These are phyloP conservation scores for Gallinago paraguaiae DNA, from an alignment of 2,113 vertebrate species.

Conservation along the genomic window DNA sequence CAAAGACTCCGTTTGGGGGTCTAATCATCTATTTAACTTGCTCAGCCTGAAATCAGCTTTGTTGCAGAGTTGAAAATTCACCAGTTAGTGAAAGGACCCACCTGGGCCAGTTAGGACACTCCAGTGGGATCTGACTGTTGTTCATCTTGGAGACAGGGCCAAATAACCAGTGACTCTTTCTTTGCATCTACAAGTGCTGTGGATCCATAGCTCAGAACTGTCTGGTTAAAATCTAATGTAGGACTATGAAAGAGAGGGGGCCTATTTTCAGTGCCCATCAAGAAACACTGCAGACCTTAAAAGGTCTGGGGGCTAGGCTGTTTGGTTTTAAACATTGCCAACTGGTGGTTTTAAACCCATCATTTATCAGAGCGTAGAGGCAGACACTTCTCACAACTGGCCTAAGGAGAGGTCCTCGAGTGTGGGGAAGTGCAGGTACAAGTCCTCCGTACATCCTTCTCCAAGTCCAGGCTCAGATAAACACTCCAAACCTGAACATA, in stretches of 20 bases:
- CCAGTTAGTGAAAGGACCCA: not conserved
- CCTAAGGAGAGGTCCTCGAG: not conserved
- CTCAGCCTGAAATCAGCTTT: not conserved
- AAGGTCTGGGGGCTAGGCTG: not conserved
- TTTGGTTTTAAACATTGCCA: not conserved
- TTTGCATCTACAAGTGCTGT: not conserved
- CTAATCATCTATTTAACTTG: not conserved
- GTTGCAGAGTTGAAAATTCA: not conserved
- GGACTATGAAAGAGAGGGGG: not conserved
- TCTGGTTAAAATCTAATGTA: not conserved
- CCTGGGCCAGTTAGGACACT: not conserved
- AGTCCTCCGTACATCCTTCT: not conserved
- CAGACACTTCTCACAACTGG: not conserved
- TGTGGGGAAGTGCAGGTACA: not conserved
- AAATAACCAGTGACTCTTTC: not conserved
- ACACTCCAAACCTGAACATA: not conserved
- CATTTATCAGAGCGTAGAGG: not conserved
- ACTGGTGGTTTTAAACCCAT: not conserved
- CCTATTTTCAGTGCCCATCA: not conserved
- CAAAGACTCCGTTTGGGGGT: not conserved
- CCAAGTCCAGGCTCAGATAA: not conserved
- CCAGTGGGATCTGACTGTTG: not conserved
- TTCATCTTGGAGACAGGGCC: not conserved
- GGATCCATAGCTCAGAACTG: not conserved
- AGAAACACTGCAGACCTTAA: not conserved